phyloP scores from a whole-genome alignment of 1,140 invertebrate genomes.

The Drosophila bocqueti region DNA sequence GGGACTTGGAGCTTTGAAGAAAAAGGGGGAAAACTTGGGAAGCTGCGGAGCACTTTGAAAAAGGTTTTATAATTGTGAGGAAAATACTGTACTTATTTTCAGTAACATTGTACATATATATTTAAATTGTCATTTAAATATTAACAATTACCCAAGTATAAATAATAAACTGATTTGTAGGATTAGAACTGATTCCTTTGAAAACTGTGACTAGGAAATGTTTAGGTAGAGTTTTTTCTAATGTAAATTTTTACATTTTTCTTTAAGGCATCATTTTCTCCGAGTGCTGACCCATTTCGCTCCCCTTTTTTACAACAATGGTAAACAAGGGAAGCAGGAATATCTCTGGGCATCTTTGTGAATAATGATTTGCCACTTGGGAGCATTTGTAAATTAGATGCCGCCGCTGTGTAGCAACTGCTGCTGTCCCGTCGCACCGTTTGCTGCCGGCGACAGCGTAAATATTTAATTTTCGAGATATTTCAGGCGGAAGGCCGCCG shows the following conservation, averaged over 20 bases:
- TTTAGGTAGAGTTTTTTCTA: too few species aligned
- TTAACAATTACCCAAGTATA: neutral
- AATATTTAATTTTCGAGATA: slow-evolving; percentile 80
- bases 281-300: slow-evolving; percentile 17
- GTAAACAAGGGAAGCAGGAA: slow-evolving; percentile 55
- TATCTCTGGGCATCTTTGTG: slow-evolving; percentile 64
- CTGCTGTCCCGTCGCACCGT: slow-evolving; percentile 31
- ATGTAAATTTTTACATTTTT: neutral
- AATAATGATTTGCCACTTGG: slow-evolving; percentile 83
- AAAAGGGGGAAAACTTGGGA: slow-evolving; percentile 19
- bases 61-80: neutral
- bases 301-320: slow-evolving; percentile 53
- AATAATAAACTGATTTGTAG: neutral
- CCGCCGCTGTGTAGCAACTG: slow-evolving; percentile 42
- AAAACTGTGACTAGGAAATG: too few species aligned
- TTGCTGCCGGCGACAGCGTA: slow-evolving; percentile 63
- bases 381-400: slow-evolving; percentile 81
- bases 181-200: neutral
- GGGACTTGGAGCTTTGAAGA: neutral
- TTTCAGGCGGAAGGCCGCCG: slow-evolving; percentile 64
- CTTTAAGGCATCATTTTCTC: neutral
- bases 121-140: neutral
- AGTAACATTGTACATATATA: neutral
- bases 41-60: neutral
- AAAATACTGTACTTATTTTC: neutral